Percentiles rank a stretch among this genome's conserved stretches.
phyloP scores from a whole-genome alignment of 2,888 invertebrate species.

The Dorcus hopei region DNA sequence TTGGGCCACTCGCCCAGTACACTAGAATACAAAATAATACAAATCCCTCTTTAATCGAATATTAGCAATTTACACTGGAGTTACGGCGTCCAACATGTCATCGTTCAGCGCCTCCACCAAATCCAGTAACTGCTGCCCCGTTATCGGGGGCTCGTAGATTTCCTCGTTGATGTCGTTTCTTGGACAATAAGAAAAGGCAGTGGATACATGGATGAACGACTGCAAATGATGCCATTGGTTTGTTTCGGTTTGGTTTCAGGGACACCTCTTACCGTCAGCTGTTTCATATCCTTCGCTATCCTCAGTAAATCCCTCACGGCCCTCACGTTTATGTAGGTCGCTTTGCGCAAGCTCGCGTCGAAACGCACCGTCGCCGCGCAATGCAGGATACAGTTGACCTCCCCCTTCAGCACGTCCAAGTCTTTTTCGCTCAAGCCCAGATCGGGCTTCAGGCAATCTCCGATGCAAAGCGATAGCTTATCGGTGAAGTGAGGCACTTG shows the following conservation, averaged over 20 bases:
- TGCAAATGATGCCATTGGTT: slow-evolving; percentile 36
- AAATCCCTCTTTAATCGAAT: too few relatives aligned
- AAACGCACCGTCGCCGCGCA: slow-evolving; percentile 75
- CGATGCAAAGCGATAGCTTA: slow-evolving; percentile 57
- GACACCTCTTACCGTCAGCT: slow-evolving; percentile 55
- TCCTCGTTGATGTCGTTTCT: slow-evolving; percentile 52
- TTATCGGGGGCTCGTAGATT: slow-evolving; percentile 50
- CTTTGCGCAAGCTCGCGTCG: slow-evolving; percentile 66
- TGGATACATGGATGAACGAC: slow-evolving; percentile 58
- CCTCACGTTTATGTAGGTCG: slow-evolving; percentile 66
- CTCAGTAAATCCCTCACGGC: slow-evolving; percentile 63
- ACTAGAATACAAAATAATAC: slow-evolving; percentile 41
- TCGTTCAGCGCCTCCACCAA: slow-evolving; percentile 48
- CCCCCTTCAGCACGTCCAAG: slow-evolving; percentile 50
- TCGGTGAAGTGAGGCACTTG: slow-evolving; percentile 52
- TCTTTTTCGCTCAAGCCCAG: slow-evolving; percentile 55
- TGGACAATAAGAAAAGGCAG: slow-evolving; percentile 64
- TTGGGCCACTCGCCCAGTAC: slow-evolving; percentile 62
- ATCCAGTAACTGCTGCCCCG: slow-evolving; percentile 42
- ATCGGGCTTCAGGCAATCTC: slow-evolving; percentile 55
- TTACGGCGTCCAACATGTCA: slow-evolving; percentile 38
- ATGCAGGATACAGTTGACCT: slow-evolving; percentile 68
- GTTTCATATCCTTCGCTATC: slow-evolving; percentile 62
- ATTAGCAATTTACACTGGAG: slow-evolving; percentile 38
- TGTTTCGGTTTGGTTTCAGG: too few relatives aligned